Base-by-base conservation (phyloP, 2,113 vertebrate genomes). In the Carettochelys insculpta region DNA sequence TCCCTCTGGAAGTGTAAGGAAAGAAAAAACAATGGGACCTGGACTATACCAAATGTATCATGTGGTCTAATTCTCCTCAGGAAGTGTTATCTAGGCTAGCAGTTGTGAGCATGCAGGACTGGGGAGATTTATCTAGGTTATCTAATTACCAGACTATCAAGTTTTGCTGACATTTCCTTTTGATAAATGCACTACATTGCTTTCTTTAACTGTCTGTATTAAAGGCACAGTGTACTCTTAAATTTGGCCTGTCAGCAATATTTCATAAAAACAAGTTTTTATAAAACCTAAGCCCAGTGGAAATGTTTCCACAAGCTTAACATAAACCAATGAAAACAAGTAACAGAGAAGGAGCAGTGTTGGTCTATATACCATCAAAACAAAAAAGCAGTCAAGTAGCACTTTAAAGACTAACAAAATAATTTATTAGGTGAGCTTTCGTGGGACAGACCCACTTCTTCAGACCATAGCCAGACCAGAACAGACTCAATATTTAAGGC, bases 101-200 rank as follows among this genome's bases (percentile, higher is more conserved):
- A 95, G 94, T 95, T 96, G 90, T 87, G 90, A 96, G 95, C 93
- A 93, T 90, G 94, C 94, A 96, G 94, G 94, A 90, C 92, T 51
- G 82, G 83, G 94, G 89, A 93, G 94, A 95, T 95, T 96, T 96
- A 96, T 97, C 95, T 95, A 34, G 0, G n/a, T 97, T 96, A 95
- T 97, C 94, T 97, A 96, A 97, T 96, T 96, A 93, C 93, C 89
- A 95, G 88, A 92, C 75, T 92, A 96, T 96, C 94, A 97, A 96
- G 93, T 96, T 96, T 92, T 96, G 96, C 95, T 97, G 96, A 97
- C 96, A 95, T 96, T 97, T 97, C 96, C 95, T 96, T 96, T 94
- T 84, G 95, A 94, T 96, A 97, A 97, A 96, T 84, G 94, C 87
- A 96, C 92, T 88, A 89, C 92, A 80, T 83, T 68, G 53, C 92